Conservation (phyloP, 1,140 invertebrate species). For the Berghia stephanieae region DNA sequence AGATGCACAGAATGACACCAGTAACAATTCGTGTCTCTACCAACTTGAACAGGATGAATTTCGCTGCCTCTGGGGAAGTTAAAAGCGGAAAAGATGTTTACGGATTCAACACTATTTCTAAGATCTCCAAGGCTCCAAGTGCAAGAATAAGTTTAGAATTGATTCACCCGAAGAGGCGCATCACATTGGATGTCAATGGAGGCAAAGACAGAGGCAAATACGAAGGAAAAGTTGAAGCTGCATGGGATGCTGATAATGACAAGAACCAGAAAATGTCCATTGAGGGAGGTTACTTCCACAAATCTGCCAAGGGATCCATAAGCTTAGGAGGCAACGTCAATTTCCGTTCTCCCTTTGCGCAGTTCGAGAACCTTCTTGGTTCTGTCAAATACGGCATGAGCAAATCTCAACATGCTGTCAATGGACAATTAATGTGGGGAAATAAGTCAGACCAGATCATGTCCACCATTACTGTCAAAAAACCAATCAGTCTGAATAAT, state of each 20-base stretch:
- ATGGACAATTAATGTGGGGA: conserved; percentile 7
- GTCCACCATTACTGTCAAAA: conserved; percentile 19
- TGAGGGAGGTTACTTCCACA: not conserved
- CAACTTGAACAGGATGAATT: conserved; percentile 34
- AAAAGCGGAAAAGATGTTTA: conserved; percentile 25
- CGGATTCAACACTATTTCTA: conserved; percentile 17
- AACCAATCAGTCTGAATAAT: conserved; percentile 27
- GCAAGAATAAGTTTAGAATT: conserved; percentile 30
- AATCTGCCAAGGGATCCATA: not conserved
- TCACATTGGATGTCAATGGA: conserved; percentile 30
- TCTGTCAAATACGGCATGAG: conserved; percentile 21
- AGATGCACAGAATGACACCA: conserved; percentile 10
- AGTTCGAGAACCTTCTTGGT: conserved; percentile 27
- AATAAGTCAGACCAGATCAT: conserved; percentile 15
- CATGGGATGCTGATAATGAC: conserved; percentile 46
- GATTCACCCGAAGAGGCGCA: conserved; percentile 35
- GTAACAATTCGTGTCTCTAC: conserved; percentile 32
- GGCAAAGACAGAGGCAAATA: conserved; percentile 35
- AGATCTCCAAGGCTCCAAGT: conserved; percentile 20
- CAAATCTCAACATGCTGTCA: conserved; percentile 12
- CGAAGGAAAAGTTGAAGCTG: conserved; percentile 39
- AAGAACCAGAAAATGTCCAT: conserved; percentile 41
- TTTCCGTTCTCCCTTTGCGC: conserved; percentile 51
- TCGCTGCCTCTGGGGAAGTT: conserved; percentile 28
- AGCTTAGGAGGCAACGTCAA: conserved; percentile 37